Conservation (phyloP, 2,113 vertebrate genomes). For the Bambusicola thoracicus region DNA sequence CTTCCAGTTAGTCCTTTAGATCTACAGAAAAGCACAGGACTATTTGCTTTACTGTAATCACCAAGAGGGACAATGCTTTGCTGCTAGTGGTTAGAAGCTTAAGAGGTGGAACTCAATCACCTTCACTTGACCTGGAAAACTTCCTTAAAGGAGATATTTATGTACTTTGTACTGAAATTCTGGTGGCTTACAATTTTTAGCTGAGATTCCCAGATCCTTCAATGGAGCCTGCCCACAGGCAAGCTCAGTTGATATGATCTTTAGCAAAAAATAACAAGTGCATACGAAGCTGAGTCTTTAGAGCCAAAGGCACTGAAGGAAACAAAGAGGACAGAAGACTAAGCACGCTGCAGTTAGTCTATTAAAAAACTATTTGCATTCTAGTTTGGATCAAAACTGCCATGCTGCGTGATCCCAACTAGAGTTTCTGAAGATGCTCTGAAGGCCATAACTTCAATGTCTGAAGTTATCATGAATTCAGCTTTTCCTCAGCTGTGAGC, state of each 20-base stretch:
- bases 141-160: not conserved
- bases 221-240: not conserved
- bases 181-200: not conserved
- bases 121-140: not conserved
- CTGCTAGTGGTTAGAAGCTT: not conserved
- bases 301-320: not conserved
- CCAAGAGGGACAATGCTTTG: not conserved
- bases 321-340: not conserved
- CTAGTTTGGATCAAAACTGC: not conserved
- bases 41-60: not conserved
- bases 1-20: not conserved
- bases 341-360: not conserved
- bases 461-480: not conserved
- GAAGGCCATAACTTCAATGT: not conserved
- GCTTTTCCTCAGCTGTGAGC: not conserved
- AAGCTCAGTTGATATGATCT: not conserved
- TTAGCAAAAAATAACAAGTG: not conserved
- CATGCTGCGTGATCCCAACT: not conserved
- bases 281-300: not conserved
- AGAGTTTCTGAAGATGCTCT: not conserved
- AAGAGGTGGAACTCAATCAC: not conserved
- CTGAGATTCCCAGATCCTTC: not conserved
- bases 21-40: not conserved
- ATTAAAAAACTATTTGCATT: not conserved
- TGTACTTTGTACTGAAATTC: not conserved